These are phyloP conservation scores for Bombus fervidus DNA, from an alignment of 1,140 invertebrate species.

Conservation along the genomic window DNA sequence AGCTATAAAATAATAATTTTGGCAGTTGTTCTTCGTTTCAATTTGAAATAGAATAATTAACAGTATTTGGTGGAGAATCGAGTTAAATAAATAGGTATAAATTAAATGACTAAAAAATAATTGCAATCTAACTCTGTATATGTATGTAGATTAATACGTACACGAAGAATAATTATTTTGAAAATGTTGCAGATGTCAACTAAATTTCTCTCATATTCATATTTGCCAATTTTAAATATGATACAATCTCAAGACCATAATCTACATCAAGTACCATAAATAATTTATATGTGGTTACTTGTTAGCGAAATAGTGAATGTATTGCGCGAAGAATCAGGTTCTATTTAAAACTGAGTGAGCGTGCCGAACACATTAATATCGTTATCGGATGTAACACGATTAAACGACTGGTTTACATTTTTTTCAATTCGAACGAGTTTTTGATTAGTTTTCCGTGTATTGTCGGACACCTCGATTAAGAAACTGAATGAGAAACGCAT, in stretches of 20 bases:
- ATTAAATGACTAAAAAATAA: neutral
- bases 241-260: neutral
- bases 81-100: neutral
- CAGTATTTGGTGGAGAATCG: neutral
- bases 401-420: conserved; percentile 21
- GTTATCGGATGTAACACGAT: conserved; percentile 8
- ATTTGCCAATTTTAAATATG: neutral
- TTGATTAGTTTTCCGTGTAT: neutral
- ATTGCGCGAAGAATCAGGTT: conserved; percentile 28
- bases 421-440: conserved; percentile 30
- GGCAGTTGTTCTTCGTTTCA: neutral
- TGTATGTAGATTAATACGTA: too few species aligned
- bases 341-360: neutral
- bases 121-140: too few species aligned
- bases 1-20: neutral
- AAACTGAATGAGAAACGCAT: neutral
- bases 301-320: conserved; percentile 28
- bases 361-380: conserved; percentile 37
- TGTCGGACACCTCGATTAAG: conserved; percentile 3
- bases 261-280: neutral
- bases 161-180: too few species aligned
- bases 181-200: too few species aligned
- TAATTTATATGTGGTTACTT: conserved; percentile 4
- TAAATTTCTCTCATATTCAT: too few species aligned
- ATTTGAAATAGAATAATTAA: neutral